These are phyloP conservation scores for Aphodius sticticus DNA, from an alignment of 2,888 invertebrate genomes.

Conservation along the genomic window DNA sequence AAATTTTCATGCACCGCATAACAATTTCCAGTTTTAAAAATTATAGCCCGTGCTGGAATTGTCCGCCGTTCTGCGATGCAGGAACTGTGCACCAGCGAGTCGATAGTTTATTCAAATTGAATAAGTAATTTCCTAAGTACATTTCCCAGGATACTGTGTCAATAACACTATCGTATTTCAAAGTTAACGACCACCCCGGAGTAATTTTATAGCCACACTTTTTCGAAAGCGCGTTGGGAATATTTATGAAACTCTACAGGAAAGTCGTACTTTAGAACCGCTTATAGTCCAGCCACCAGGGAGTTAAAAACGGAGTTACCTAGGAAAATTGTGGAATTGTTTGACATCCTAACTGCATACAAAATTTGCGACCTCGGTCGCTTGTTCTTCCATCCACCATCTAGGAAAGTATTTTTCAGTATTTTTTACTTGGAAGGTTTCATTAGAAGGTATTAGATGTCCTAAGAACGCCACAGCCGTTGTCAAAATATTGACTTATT, in stretches of 20 bases:
- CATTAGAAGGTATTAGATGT: too few species aligned
- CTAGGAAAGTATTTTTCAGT: too few species aligned
- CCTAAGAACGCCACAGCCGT: too few species aligned
- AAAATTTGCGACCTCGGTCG: too few species aligned
- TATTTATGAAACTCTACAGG: neutral
- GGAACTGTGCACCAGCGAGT: neutral
- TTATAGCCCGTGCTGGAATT: neutral
- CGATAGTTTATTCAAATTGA: constrained; percentile 4
- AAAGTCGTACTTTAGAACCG: neutral
- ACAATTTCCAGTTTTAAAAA: neutral
- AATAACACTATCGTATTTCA: constrained; percentile 4
- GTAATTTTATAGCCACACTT: neutral
- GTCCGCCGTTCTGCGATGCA: neutral
- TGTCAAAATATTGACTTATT: too few species aligned
- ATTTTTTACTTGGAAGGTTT: too few species aligned
- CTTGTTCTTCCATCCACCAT: too few species aligned
- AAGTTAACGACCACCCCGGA: neutral
- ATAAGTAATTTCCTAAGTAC: constrained; percentile 4
- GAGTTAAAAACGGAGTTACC: too few species aligned
- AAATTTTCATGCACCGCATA: neutral
- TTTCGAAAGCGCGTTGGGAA: neutral
- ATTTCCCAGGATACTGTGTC: neutral
- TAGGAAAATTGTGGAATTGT: too few species aligned
- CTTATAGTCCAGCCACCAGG: neutral
- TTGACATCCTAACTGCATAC: too few species aligned